These are phyloP conservation scores for Scaptomyza pallida DNA, from an alignment of 1,140 invertebrate genomes.

Conservation along the genomic window DNA sequence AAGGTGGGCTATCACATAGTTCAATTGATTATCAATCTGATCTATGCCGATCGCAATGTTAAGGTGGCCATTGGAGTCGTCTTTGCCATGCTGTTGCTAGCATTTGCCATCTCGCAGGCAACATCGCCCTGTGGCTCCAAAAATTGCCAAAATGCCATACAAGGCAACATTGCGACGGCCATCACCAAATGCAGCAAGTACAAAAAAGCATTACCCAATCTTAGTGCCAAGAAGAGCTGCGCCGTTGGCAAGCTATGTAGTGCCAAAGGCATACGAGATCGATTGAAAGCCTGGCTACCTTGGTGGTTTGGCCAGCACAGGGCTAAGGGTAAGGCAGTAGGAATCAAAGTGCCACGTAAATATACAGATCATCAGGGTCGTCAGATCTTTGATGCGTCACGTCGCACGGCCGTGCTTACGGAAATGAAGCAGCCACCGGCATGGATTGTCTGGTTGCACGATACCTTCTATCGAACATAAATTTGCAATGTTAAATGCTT, in stretches of 20 bases:
- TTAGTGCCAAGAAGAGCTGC: not conserved
- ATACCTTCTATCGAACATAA: not conserved
- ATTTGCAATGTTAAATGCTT: not conserved
- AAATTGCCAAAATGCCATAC: not conserved
- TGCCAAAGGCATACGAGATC: not conserved
- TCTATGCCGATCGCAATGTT: constrained; percentile 58
- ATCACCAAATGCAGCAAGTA: not conserved
- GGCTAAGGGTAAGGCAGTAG: not conserved
- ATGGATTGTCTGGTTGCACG: constrained; percentile 50
- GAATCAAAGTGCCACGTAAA: not conserved
- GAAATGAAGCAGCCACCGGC: constrained; percentile 78
- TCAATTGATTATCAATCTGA: constrained; percentile 48
- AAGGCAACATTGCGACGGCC: not conserved
- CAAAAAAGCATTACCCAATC: too few relatives aligned
- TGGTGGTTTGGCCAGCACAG: not conserved
- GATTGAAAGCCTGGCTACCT: not conserved
- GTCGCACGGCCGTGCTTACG: constrained; percentile 61
- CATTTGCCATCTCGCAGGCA: constrained; percentile 45
- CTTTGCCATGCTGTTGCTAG: constrained; percentile 44
- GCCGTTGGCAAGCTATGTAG: too few relatives aligned
- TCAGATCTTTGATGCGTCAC: constrained; percentile 57
- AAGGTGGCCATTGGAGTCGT: constrained; percentile 50
- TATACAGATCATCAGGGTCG: constrained; percentile 64
- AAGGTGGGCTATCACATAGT: constrained; percentile 53
- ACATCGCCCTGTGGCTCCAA: constrained; percentile 21